Evolutionary conservation across 1,140 invertebrate genomes (phyloP), one percentile per base, ranked within the genome.

Genomic region (Vollenhovia emeryi): DNA sequence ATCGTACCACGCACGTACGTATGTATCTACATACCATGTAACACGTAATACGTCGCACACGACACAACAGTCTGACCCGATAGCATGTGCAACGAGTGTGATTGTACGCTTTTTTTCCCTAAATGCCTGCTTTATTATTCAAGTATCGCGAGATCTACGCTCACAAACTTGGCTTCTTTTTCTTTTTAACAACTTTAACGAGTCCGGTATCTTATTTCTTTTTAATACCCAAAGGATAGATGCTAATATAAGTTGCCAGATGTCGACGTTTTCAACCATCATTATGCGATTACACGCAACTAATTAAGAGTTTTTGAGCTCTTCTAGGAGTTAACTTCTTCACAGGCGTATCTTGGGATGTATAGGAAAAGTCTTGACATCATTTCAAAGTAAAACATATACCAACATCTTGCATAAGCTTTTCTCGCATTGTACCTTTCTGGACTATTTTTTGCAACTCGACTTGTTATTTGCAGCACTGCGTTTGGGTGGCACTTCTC

Each of bases 391-490:
- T 55, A 69, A 57, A 43, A 57, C 11, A 45, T 7, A n/a, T 79
- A 30, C 3, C n/a, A 24, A 52, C 27, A 9, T 40, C 40, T 66
- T 50, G 45, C 21, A 50, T n/a, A 50, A 66, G 62, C 13, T 4
- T 55, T 3, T 50, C 0, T 15, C 18, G 3, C 45, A 27, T 68
- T 27, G n/a, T 68, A 52, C 13, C 18, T 45, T 57, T 73, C 36
- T 13, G 24, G 18, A 45, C 1, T 59, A 33, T 57, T 82, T 71
- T 73, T 57, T 73, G 7, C n/a, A 33, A 45, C 13, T 59, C 36
- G 66, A 57, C 50, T 33, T 71, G 50, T 45, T 73, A 73, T 71
- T 73, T 73, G 36, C 66, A 59, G 27, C 48, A 52, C 3, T 36
- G 33, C 33, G 36, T 80, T 79, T 43, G 50, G 33, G 18, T 73